Evolutionary conservation across 2,888 invertebrate genomes (phyloP), one percentile per base, ranked within the genome.

Genomic region (Argynnis bischoffii): DNA sequence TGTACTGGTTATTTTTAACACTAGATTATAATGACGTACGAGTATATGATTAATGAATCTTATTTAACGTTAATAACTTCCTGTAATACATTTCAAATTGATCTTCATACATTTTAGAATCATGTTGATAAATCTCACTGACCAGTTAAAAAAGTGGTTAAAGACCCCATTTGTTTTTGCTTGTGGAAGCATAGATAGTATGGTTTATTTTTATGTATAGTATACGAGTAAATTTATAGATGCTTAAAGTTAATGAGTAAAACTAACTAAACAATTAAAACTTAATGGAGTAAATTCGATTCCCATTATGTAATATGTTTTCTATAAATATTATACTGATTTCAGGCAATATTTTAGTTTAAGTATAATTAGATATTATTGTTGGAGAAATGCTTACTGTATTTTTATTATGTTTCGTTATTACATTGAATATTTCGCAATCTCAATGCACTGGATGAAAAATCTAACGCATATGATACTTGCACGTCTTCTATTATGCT

Each of bases 41-140:
- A 64, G 51, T 55, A 26, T n/a, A 69, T 74, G 66, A 75, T 75
- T 76, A 72, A 74, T 75, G 69, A 56, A 69, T 51, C 66, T 69
- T 72, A 71, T 71, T 70, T 69, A 61, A 67, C 67, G 65, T 48
- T 69, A 70, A 71, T 73, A 70, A 73, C 70, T 72, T 75, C 67
- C 72, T 69, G 73, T 69, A 57, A 67, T 47, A 53, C 55, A 47
- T 54, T 48, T 47, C 5, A 54, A 57, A 71, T 64, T 54, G 53
- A 63, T 57, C 54, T 51, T 61, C 26, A n/a, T 55, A 63, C 35
- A 21, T 60, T 54, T 60, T n/a, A 57, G 55, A 51, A 50, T 41
- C 41, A 26, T 61, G 47, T 53, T 55, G 21, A 55, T 51, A 61
- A 21, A 8, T 18, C 11, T 51, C 8, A 51, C 31, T n/a, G 35